A percentile compares a stretch with the other conserved stretches of the same genome.
These are phyloP conservation scores for Thamnaconus septentrionalis DNA, from an alignment of 2,113 vertebrate genomes.

Conservation along the genomic window DNA sequence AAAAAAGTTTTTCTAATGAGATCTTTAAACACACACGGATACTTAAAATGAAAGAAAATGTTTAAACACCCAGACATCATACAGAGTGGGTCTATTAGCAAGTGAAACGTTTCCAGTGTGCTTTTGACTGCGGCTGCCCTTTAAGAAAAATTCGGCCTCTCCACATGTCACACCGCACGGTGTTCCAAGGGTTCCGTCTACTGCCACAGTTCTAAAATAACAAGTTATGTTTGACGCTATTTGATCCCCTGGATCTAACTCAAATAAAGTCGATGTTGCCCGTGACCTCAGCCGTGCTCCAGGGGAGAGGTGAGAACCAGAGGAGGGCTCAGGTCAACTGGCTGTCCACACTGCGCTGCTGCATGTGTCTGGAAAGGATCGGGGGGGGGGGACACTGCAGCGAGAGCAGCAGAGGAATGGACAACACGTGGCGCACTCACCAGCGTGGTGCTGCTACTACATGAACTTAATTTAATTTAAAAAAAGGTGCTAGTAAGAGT, in stretches of 20 bases:
- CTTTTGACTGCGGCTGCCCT: conserved; percentile 22
- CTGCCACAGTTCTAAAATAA: conserved; percentile 62
- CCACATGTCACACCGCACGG: conserved; percentile 36
- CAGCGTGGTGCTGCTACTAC: not conserved
- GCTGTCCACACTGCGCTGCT: conserved; percentile 17
- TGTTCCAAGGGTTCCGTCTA: conserved; percentile 47
- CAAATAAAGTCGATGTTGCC: conserved; percentile 60
- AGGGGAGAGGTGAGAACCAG: conserved; percentile 36
- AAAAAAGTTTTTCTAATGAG: no score
- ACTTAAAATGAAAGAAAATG: no score
- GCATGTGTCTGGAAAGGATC: not conserved
- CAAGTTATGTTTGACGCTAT: conserved; percentile 63
- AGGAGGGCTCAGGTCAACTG: conserved; percentile 30
- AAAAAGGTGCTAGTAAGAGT: no score
- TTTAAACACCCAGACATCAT: not conserved
- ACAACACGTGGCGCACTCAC: conserved; percentile 2
- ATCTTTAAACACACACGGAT: no score
- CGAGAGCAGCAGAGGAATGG: not conserved
- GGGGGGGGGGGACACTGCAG: no score
- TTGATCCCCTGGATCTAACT: conserved; percentile 62
- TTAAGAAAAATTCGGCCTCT: conserved; percentile 25
- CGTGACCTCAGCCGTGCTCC: conserved; percentile 38
- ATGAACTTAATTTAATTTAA: no score
- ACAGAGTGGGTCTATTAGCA: not conserved
- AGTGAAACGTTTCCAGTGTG: not conserved